Base-by-base conservation (phyloP, 92 coral and sea anemone genomes). In the Bergia puertoricense region DNA sequence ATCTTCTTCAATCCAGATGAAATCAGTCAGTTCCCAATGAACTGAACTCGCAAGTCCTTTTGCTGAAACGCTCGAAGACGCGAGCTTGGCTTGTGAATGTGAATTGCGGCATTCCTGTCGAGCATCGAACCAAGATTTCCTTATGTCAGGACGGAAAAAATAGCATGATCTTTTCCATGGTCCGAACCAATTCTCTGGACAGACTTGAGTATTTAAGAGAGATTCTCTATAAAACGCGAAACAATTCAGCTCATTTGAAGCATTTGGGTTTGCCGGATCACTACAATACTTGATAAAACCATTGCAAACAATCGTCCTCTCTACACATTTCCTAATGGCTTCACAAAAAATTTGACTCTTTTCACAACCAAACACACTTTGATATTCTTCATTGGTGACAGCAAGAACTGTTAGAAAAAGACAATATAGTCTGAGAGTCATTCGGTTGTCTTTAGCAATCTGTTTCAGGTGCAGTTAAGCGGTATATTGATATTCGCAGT, bases 51-150 rank as follows among this genome's bases (percentile, higher is more conserved):
- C 67, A 48, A 84, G 8, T 46, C 2, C 51, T 13, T 54, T 36
- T 66, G 68, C 79, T 84, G 78, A 84, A 84, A 46, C 46, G 18
- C 42, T 80, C 10, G 41, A 38, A 44, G 87, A 69, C 36, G 68
- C 44, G 16, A 84, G 87, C 18, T 48, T 16, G 23, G 77, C 77
- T 9, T 45, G 18, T 68, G 42, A 57, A 36, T 71, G 79, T 46
- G 45, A 48, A 84, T 54, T 15, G 45, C 62, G 87, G 36, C 87
- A 84, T 71, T 84, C 62, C 37, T 54, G 43, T 2, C 30, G 46
- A 46, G 87, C 77, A 8, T 72, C 68, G 54, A 84, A 71, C 87
- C 87, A 84, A 20, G 87, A 71, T 84, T 84, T 84, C 48, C 44
- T 84, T 38, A 84, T 2, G 11, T 71, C 36, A 71, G 78, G 78